A percentile compares a stretch with the other conserved stretches of the same genome.
Conservation (phyloP, 1,140 invertebrate species). For the Dysdera silvatica region DNA sequence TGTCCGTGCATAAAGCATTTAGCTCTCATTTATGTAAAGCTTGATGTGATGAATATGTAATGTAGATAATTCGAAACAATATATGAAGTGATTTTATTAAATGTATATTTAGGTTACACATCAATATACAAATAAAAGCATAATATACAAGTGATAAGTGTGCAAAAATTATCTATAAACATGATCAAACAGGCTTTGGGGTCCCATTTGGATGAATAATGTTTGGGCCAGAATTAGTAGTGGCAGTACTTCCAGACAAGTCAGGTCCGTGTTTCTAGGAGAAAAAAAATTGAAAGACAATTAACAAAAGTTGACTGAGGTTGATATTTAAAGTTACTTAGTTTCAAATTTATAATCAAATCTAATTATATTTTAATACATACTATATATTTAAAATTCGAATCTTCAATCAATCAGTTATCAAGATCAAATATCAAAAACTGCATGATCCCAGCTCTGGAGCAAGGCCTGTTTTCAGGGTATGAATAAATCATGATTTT, state of each 20-base stretch:
- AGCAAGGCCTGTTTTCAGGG: no score
- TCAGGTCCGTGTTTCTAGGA: conserved; percentile 21
- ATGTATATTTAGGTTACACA: background rate
- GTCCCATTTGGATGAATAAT: conserved; percentile 3
- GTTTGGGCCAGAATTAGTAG: background rate
- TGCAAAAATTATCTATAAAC: background rate
- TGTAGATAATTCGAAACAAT: conserved; percentile 21
- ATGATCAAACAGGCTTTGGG: conserved; percentile 12
- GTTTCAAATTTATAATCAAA: background rate
- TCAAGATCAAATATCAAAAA: background rate
- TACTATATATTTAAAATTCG: background rate
- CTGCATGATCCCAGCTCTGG: no score
- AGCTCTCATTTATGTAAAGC: no score
- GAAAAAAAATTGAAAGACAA: conserved; percentile 12
- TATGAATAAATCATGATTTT: no score
- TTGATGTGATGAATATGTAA: no score
- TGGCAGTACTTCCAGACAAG: background rate
- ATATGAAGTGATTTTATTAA: conserved; percentile 10
- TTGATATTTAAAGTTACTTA: background rate
- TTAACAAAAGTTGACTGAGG: background rate
- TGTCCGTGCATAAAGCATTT: no score
- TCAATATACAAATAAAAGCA: background rate
- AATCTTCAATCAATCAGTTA: background rate
- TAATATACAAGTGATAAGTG: background rate
- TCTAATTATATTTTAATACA: background rate